Percentiles rank a stretch among this genome's conserved stretches.
Evolutionary conservation across 1,140 invertebrate species (phyloP).

Genomic region (Pseudomyrmex sp.): DNA sequence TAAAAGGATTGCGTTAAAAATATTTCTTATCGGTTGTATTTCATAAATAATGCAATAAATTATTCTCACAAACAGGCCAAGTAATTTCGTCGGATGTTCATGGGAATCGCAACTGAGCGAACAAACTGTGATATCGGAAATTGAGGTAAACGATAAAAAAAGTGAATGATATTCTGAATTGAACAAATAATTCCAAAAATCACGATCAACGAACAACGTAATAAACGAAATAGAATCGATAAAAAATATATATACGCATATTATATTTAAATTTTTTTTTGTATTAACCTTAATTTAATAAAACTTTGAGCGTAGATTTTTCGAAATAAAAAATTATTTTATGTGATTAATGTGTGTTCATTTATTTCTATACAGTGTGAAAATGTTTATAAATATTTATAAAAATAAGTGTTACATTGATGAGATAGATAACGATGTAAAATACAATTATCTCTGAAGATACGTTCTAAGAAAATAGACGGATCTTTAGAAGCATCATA

Average conservation of each 20-base stretch:
- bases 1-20: neutral
- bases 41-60: neutral
- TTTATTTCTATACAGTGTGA: conserved; percentile 65
- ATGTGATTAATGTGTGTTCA: no score
- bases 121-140: conserved; percentile 70
- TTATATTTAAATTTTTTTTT: conserved; percentile 5
- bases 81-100: conserved; percentile 39
- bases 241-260: neutral
- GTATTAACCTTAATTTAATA: neutral
- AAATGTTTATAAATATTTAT: conserved; percentile 53
- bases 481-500: neutral
- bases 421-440: neutral
- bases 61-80: conserved; percentile 9
- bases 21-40: neutral
- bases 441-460: conserved; percentile 25
- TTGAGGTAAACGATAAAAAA: conserved; percentile 70
- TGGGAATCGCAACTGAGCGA: conserved; percentile 65
- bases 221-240: neutral
- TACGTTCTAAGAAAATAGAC: neutral
- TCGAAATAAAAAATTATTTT: neutral
- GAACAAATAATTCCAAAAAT: neutral
- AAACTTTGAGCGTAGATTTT: conserved; percentile 1
- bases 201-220: neutral
- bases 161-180: neutral
- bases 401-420: conserved; percentile 29